Conservation (phyloP, 2,888 invertebrate genomes). For the Apodemia zela region DNA sequence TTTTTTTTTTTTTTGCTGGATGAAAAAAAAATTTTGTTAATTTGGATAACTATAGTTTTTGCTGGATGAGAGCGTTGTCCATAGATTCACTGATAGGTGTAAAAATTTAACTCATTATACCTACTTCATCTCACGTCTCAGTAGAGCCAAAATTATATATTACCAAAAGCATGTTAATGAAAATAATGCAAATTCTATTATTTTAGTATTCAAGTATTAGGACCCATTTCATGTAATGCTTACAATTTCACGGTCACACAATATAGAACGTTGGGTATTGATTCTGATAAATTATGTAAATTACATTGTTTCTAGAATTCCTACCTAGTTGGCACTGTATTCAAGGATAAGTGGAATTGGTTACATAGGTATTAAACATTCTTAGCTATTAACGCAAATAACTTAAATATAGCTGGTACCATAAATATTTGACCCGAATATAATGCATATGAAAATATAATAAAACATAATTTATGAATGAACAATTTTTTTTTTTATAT, state of each 20-base stretch:
- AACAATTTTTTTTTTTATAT: too few species aligned
- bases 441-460: background rate
- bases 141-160: too few species aligned
- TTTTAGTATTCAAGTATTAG: background rate
- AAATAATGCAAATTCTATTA: slow-evolving; percentile 12
- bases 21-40: too few species aligned
- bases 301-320: background rate
- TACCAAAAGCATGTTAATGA: background rate
- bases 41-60: too few species aligned
- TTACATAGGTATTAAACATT: background rate
- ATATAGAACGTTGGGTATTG: background rate
- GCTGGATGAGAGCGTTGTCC: too few species aligned
- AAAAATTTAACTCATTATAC: too few species aligned
- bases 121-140: too few species aligned
- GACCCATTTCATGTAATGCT: background rate
- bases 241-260: slow-evolving; percentile 3
- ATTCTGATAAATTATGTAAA: background rate
- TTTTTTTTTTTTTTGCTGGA: too few species aligned
- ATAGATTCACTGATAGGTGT: too few species aligned
- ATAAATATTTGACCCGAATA: background rate
- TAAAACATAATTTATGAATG: background rate
- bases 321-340: background rate
- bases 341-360: background rate
- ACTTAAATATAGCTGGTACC: background rate
- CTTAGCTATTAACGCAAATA: too few species aligned